A percentile compares a stretch with the other conserved stretches of the same genome.
phyloP scores from a whole-genome alignment of 2,888 invertebrate genomes.

The Reticulitermes lucifugus region DNA sequence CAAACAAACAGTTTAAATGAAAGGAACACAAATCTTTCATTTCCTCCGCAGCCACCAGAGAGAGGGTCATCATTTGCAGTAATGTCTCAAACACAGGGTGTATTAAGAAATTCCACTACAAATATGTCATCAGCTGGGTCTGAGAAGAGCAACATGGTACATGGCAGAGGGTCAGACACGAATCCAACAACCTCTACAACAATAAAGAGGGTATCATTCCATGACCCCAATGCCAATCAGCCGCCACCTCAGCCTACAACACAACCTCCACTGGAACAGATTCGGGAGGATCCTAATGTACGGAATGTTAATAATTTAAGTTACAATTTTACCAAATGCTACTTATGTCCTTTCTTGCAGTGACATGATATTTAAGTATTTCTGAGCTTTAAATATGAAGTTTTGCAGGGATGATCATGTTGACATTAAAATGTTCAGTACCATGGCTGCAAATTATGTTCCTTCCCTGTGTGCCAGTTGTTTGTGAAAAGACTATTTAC shows the following conservation, averaged over 20 bases:
- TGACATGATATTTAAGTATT: too few relatives aligned
- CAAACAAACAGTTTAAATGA: conserved; percentile 27
- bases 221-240: conserved; percentile 66
- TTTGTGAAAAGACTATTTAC: too few relatives aligned
- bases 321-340: too few relatives aligned
- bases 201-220: conserved; percentile 80
- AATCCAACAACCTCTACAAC: conserved; percentile 57
- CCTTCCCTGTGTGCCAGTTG: too few relatives aligned
- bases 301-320: conserved; percentile 61
- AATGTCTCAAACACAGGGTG: conserved; percentile 75
- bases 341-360: too few relatives aligned
- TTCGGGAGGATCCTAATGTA: conserved; percentile 86
- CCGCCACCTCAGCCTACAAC: conserved; percentile 42
- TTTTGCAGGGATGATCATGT: too few relatives aligned
- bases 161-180: conserved; percentile 50
- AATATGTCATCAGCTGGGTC: conserved; percentile 49
- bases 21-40: background rate
- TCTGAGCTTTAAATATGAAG: too few relatives aligned
- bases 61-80: conserved; percentile 89
- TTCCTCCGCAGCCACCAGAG: conserved; percentile 78
- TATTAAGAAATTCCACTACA: conserved; percentile 60
- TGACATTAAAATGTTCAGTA: too few relatives aligned
- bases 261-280: conserved; percentile 64
- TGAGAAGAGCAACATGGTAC: conserved; percentile 47
- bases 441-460: too few relatives aligned